Conservation (phyloP, 2,888 invertebrate genomes). For the Pammene aurita region DNA sequence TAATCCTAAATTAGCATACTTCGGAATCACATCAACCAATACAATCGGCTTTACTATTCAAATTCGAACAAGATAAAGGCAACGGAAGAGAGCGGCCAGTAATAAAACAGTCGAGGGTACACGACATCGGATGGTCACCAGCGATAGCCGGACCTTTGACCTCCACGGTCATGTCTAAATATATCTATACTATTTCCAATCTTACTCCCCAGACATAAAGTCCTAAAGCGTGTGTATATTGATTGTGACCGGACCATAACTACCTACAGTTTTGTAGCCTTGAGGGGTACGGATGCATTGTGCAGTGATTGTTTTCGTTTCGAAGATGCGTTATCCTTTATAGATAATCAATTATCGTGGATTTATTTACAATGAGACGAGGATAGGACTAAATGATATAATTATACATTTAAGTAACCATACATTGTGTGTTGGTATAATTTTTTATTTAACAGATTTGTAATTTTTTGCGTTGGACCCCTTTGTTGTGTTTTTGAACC, state of each 20-base stretch:
- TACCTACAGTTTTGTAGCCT: slow-evolving; percentile 15
- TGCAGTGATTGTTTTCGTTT: slow-evolving; percentile 17
- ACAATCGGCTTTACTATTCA: slow-evolving; percentile 31
- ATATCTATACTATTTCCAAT: background rate
- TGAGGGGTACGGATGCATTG: slow-evolving; percentile 8
- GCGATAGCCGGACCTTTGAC: slow-evolving; percentile 33
- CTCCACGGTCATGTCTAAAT: background rate
- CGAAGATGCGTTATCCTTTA: background rate
- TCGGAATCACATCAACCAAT: slow-evolving; percentile 21
- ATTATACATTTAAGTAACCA: too few relatives aligned
- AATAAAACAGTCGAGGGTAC: slow-evolving; percentile 25
- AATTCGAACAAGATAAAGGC: slow-evolving; percentile 30
- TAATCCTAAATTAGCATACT: slow-evolving; percentile 14
- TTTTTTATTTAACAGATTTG: too few relatives aligned
- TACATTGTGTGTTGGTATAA: too few relatives aligned
- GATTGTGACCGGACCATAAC: background rate
- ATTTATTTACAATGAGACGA: slow-evolving; percentile 13
- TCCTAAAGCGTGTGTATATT: background rate
- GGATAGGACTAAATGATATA: too few relatives aligned
- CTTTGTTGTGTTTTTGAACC: too few relatives aligned
- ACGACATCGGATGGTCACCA: slow-evolving; percentile 38
- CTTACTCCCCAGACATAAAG: background rate
- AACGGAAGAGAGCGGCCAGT: slow-evolving; percentile 21
- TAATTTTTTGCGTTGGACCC: too few relatives aligned
- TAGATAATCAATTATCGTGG: slow-evolving; percentile 4